These are phyloP conservation scores for Heliconius erato DNA, from an alignment of 2,888 invertebrate genomes.

Conservation along the genomic window DNA sequence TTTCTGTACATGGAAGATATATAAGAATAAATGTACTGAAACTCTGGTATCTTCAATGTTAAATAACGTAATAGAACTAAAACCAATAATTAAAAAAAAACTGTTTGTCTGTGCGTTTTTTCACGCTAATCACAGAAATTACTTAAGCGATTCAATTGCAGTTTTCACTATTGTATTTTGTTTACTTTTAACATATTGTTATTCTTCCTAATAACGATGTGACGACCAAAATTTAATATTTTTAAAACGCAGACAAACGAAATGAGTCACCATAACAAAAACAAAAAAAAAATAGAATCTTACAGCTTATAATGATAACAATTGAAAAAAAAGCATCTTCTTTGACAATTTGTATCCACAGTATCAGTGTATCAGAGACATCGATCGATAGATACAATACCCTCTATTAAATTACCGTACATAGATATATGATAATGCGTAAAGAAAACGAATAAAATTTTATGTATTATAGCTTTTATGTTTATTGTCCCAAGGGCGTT, in stretches of 20 bases:
- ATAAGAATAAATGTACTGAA: no score
- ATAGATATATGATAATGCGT: constrained; percentile 51
- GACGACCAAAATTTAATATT: background rate
- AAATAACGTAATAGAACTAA: no score
- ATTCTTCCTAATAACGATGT: no score
- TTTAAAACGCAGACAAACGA: background rate
- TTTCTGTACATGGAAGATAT: no score
- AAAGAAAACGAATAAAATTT: constrained; percentile 35
- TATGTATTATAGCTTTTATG: constrained; percentile 41
- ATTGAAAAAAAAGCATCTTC: background rate
- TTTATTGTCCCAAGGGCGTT: constrained; percentile 28
- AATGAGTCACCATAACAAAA: background rate
- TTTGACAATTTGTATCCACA: constrained; percentile 20
- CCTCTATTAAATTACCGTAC: constrained; percentile 49
- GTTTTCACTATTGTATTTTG: no score
- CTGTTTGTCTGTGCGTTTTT: no score
- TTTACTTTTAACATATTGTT: no score
- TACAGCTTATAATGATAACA: background rate
- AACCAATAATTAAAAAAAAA: no score
- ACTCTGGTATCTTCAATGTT: no score
- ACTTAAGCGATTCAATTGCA: no score
- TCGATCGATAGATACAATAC: constrained; percentile 77
- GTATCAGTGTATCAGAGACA: constrained; percentile 66
- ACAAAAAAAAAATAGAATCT: background rate
- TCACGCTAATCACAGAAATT: no score